Evolutionary conservation across 2,888 invertebrate species (phyloP), one percentile per base, ranked within the genome.

Genomic region (Psylliodes chrysocephalus): DNA sequence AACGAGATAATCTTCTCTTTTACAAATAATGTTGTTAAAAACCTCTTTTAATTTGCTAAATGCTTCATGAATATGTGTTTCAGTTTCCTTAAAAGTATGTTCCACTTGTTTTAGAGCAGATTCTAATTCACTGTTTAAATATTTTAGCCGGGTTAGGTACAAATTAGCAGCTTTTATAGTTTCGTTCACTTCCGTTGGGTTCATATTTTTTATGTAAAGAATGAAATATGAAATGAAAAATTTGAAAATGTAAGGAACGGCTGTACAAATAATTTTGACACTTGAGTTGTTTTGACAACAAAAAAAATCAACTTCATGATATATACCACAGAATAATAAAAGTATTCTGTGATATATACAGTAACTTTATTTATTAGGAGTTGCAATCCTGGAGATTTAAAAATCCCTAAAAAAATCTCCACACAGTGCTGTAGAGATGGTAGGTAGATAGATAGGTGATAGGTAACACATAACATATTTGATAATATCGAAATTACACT

Each of bases 51-150:
- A 67, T 63, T 74, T 75, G 61, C 71, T 67, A 70, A 82, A 81
- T 3, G 76, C 72, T 54, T 61, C 42, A 22, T 75, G 70, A 15
- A 82, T 78, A 56, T 75, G 74, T 17, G 63, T 71, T 52, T 78
- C 70, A 1, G 82, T 77, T 72, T 78, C 77, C 18, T 72, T 63
- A 14, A 77, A 78, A 30, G 81, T 80, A 25, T 63, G 71, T 54
- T 65, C 53, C 28, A 81, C 75, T 71, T 81, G 81, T 52, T 74
- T 64, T 53, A 78, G 70, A 12, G 79, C 80, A 57, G 54, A 70
- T 54, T 72, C 67, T 18, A 81, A 66, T 62, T 78, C 78, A 5
- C 64, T 69, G 56, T 78, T 72, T 25, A 81, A 65, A 38, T 60
- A 71, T 38, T 71, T 70, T 55, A 81, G 69, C 19, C 74, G 72